Base-by-base conservation (phyloP, 1,140 invertebrate genomes). In the Spodoptera frugiperda region DNA sequence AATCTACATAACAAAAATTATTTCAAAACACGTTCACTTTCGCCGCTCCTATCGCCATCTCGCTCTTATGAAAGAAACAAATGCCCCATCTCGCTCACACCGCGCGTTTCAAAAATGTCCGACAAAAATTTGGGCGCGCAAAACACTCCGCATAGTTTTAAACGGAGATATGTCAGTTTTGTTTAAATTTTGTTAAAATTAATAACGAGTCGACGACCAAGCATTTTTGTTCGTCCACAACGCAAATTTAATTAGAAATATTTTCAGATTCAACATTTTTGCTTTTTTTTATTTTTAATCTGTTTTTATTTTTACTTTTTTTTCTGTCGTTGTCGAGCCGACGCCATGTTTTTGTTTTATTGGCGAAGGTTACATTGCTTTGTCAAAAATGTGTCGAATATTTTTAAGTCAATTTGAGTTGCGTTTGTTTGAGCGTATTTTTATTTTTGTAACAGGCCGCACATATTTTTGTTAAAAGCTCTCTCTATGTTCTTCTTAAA, bases 171-270 rank as follows among this genome's bases (percentile, higher is more conserved):
- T 87, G 88, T 86, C 84, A 91, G 87, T 89, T 93, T 93, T 92
- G 91, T 91, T 92, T 84, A 88, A 92, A 93, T 91, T 91, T 92
- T 78, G 81, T 77, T 48, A 89, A 93, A 92, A 90, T 92, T 93
- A 92, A 91, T 93, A 92, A 89, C 82, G 84, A 73, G 68, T 78
- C 79, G 57, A 76, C 80, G 74, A 72, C 76, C 73, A 55, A 80
- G 83, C 72, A 89, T 90, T 89, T 87, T 87, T 88, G 83, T 79
- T 82, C 79, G 78, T 49, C 54, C 59, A 78, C 74, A 46, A 53
- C 78, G 72, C 70, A 70, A 72, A 68, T 85, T 87, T 93, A 92
- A 93, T 93, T 91, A 91, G 87, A 92, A 92, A 92, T 92, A 91
- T 91, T 87, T 87, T 53, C 77, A 55, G 81, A 87, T 88, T 90